A percentile compares a stretch with the other conserved stretches of the same genome.
phyloP scores from a whole-genome alignment of 2,888 invertebrate species.

The Synanthedon myopaeformis region DNA sequence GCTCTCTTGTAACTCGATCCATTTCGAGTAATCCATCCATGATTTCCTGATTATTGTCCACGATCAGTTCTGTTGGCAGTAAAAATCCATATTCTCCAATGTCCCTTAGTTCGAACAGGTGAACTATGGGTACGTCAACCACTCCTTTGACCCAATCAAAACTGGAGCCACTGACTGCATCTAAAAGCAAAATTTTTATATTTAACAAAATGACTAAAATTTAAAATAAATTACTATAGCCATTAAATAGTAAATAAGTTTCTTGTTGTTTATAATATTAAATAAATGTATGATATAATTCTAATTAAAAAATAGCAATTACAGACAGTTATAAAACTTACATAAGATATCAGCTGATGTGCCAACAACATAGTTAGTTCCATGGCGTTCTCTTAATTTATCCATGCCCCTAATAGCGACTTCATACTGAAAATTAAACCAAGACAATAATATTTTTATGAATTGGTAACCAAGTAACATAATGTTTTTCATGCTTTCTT shows the following conservation, averaged over 20 bases:
- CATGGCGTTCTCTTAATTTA: constrained; percentile 13
- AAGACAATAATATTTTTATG: not conserved
- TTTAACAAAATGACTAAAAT: not conserved
- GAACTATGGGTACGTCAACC: constrained; percentile 33
- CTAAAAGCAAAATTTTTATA: constrained; percentile 11
- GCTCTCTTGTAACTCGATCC: not conserved
- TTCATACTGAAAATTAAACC: constrained; percentile 15
- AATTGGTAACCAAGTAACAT: no score
- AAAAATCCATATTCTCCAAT: constrained; percentile 70
- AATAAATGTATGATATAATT: no score
- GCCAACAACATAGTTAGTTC: constrained; percentile 17
- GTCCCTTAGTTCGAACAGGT: constrained; percentile 66
- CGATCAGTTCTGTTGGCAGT: constrained; percentile 70
- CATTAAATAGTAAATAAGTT: not conserved
- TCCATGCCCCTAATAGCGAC: constrained; percentile 17
- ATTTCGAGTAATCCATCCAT: constrained; percentile 52
- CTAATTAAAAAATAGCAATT: no score
- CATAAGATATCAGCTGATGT: constrained; percentile 21
- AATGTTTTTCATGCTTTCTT: no score
- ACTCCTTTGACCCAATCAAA: constrained; percentile 46
- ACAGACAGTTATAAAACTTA: constrained; percentile 9
- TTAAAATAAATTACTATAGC: not conserved
- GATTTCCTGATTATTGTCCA: constrained; percentile 61
- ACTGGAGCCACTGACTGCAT: constrained; percentile 28
- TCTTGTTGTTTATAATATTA: no score